Conservation (phyloP, 2,113 vertebrate genomes). For the Argyrosomus japonicus region DNA sequence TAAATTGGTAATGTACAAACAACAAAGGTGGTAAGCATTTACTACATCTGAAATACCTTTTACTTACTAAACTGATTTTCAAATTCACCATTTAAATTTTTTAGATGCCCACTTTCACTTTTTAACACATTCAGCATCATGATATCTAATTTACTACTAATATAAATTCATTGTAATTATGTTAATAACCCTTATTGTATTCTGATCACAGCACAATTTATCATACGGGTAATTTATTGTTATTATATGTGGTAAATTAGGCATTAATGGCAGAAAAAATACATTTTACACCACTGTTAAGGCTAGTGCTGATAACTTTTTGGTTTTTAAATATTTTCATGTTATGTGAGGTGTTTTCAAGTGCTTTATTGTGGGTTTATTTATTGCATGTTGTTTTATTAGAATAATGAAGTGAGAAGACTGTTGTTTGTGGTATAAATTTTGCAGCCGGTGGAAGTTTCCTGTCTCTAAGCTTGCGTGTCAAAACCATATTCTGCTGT, state of each 20-base stretch:
- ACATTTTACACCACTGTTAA: neutral
- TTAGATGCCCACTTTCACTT: neutral
- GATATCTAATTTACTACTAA: neutral
- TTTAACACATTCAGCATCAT: neutral
- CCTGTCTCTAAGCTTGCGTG: neutral
- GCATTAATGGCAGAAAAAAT: constrained; percentile 12
- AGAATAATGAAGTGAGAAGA: neutral
- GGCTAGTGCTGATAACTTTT: constrained; percentile 11
- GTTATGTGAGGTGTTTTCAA: constrained; percentile 5
- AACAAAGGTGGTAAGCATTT: neutral
- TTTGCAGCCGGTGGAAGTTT: neutral
- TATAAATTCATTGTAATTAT: neutral
- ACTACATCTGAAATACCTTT: neutral
- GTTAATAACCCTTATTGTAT: neutral
- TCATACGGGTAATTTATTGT: neutral
- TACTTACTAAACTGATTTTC: neutral
- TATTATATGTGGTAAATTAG: neutral
- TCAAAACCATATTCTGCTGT: neutral
- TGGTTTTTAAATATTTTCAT: constrained; percentile 13
- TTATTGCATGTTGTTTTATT: constrained; percentile 21
- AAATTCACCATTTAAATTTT: neutral
- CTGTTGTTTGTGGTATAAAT: constrained; percentile 3
- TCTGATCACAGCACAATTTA: neutral
- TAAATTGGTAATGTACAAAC: neutral
- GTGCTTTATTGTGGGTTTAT: constrained; percentile 27